phyloP scores from a whole-genome alignment of 2,797 vertebrate species.

The Microctenopoma steveboyesi region DNA sequence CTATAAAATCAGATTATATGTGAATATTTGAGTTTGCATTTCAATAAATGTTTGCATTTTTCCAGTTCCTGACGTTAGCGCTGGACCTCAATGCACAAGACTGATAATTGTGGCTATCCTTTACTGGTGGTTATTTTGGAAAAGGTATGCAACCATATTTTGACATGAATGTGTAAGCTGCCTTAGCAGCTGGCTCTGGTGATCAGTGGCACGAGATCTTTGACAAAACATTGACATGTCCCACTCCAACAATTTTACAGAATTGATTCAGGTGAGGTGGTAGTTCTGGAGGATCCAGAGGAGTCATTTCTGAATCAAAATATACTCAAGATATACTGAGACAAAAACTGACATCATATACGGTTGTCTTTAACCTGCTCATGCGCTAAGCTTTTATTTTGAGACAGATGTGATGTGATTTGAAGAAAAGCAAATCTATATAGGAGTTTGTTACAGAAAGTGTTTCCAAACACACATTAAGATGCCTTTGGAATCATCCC shows the following conservation, averaged over 20 bases:
- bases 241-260: slow-evolving; percentile 14
- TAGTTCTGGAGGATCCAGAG: background rate
- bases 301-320: background rate
- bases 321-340: no score
- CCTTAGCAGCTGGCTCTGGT: slow-evolving; percentile 23
- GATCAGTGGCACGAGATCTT: slow-evolving; percentile 30
- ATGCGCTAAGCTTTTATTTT: background rate
- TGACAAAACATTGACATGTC: slow-evolving; percentile 19
- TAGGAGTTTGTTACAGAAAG: background rate
- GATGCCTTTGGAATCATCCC: background rate
- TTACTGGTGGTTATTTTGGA: slow-evolving; percentile 52
- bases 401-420: background rate
- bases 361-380: background rate
- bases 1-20: background rate
- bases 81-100: slow-evolving; percentile 15
- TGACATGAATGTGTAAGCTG: slow-evolving; percentile 43
- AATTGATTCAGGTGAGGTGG: slow-evolving; percentile 1
- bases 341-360: background rate
- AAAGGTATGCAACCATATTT: slow-evolving; percentile 40
- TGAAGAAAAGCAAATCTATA: background rate
- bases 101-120: slow-evolving; percentile 37
- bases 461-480: background rate
- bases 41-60: background rate
- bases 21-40: background rate
- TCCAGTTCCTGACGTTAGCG: background rate